Evolutionary conservation across 1,140 invertebrate genomes (phyloP).

Genomic region (Diabrotica virgifera): DNA sequence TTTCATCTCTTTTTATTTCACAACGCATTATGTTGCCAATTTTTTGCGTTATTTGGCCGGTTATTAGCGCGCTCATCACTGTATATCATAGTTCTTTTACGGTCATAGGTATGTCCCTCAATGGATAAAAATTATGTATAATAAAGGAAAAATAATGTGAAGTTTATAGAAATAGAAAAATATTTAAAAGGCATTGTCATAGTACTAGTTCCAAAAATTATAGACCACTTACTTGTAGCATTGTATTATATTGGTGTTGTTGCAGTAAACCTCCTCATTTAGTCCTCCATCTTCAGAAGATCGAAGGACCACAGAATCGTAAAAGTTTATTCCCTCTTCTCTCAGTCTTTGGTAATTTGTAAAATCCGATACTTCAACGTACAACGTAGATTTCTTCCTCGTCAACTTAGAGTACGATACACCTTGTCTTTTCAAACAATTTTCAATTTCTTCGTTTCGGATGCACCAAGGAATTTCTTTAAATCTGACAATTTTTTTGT

Average conservation of each 20-base stretch:
- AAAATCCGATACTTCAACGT: constrained; percentile 22
- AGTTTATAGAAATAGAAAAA: too few species aligned
- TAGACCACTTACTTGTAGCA: constrained; percentile 27
- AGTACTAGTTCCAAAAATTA: too few species aligned
- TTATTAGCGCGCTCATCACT: too few species aligned
- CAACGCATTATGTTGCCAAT: too few species aligned
- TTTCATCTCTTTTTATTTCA: too few species aligned
- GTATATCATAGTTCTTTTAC: too few species aligned
- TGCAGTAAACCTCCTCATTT: constrained; percentile 15
- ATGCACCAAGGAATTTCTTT: constrained; percentile 33
- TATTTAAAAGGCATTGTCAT: too few species aligned
- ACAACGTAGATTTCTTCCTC: constrained; percentile 16
- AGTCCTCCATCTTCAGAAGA: constrained; percentile 16
- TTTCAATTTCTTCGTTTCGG: constrained; percentile 24
- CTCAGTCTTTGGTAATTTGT: constrained; percentile 21
- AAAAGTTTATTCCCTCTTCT: constrained; percentile 31
- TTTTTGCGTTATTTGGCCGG: too few species aligned
- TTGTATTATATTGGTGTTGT: constrained; percentile 29
- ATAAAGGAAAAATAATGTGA: too few species aligned
- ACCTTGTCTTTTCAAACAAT: constrained; percentile 23
- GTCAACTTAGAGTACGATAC: constrained; percentile 17
- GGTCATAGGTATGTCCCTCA: too few species aligned
- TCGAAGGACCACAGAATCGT: constrained; percentile 21
- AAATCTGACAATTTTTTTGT: constrained; percentile 22
- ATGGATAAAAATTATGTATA: too few species aligned